Evolutionary conservation across 1,140 invertebrate genomes (phyloP), one percentile per base, ranked within the genome.

Genomic region (Apis laboriosa): DNA sequence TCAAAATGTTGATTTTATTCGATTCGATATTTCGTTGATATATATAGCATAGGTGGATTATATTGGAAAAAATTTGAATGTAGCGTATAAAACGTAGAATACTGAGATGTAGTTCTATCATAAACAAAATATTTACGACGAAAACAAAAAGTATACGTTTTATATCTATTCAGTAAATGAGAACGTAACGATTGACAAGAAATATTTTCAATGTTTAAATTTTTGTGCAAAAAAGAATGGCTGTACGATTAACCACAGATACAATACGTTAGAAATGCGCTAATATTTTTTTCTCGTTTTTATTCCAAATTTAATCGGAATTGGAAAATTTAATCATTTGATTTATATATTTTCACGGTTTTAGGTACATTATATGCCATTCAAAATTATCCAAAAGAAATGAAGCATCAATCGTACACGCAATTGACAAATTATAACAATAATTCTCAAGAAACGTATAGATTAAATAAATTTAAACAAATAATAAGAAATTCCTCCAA

Each of bases 351-450:
- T 19, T 34, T 4, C 9, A 55, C 55, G 56, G 19, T 34, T 56
- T 24, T 9, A 83, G 81, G 67, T 71, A 66, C 81, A 49, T 78
- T 78, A 17, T 63, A 83, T n/a, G 53, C 60, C 13, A 28, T 83
- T 58, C 58, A 72, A 9, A 72, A 60, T 49, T 56, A 66, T 1
- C n/a, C 28, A n/a, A 83, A 66, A 12, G 60, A 78, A 19, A 12
- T 77, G 28, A 71, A 72, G 11, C 67, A 71, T 21, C 66, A 24
- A n/a, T 51, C 67, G 34, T 43, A 43, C 34, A 43, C 34, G 12
- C 75, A 71, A 9, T 56, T 28, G 58, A 60, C 58, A 7, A 19
- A 71, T 55, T 64, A 43, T n/a, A 51, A 49, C 9, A 63, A 55
- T 4, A 75, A 8, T 9, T 9, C 19, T 17, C 49, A 56, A 49